Conservation (phyloP, 2,113 vertebrate species). For the Athene noctua region DNA sequence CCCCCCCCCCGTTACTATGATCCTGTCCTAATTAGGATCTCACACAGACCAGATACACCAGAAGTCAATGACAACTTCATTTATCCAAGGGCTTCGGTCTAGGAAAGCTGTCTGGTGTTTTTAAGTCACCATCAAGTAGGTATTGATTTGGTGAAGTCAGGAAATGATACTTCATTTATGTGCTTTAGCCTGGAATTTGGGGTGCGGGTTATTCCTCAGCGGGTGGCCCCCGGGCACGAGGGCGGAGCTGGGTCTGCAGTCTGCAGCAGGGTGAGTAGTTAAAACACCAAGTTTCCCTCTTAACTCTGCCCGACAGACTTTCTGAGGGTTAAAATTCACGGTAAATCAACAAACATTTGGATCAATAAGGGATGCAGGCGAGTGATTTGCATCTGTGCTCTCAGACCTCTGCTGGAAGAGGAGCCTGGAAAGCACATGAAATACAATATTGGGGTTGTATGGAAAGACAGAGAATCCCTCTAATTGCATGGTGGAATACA, state of each 20-base stretch:
- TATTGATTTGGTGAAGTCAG: conserved; percentile 27
- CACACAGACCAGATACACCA: conserved; percentile 55
- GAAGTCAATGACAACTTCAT: conserved; percentile 71
- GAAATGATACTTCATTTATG: conserved; percentile 42
- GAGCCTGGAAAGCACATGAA: neutral
- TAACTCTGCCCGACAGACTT: neutral
- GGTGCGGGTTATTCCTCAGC: rapidly evolving
- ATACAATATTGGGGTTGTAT: rapidly evolving
- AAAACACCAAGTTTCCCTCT: rapidly evolving
- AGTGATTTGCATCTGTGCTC: neutral
- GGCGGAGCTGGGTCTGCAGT: neutral
- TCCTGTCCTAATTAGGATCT: conserved; percentile 69
- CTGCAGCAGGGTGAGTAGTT: neutral
- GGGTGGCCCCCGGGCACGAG: rapidly evolving
- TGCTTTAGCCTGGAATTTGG: neutral
- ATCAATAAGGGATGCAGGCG: conserved; percentile 24
- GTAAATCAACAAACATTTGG: neutral
- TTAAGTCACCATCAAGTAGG: conserved; percentile 61
- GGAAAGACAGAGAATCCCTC: neutral
- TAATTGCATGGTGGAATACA: neutral
- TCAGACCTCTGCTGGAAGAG: neutral
- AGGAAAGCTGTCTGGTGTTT: conserved; percentile 61
- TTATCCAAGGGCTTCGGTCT: conserved; percentile 45
- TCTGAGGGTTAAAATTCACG: neutral
- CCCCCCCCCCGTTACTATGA: neutral